Conservation (phyloP, 2,113 vertebrate species). For the Campylomormyrus numenius region DNA sequence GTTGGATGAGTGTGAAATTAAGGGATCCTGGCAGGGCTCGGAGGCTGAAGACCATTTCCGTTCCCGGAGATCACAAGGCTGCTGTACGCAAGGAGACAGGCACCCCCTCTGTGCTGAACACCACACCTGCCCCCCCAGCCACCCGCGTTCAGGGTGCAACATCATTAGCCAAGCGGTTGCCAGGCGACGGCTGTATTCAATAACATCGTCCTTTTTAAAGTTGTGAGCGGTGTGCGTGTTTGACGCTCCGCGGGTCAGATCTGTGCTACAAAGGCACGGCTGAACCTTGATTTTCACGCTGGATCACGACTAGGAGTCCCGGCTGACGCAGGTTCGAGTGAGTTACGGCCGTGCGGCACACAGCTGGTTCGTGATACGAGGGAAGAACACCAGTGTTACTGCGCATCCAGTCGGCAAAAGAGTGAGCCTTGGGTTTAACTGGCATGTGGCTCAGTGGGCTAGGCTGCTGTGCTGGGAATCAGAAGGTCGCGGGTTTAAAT, state of each 20-base stretch:
- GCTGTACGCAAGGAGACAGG: constrained; percentile 15
- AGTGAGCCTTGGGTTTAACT: neutral
- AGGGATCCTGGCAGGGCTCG: neutral
- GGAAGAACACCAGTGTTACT: neutral
- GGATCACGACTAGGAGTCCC: neutral
- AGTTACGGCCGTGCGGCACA: neutral
- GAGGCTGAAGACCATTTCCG: neutral
- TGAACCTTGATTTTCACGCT: neutral
- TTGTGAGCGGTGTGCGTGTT: neutral
- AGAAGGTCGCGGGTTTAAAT: neutral
- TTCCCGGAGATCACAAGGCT: constrained; percentile 8
- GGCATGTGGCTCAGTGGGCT: neutral
- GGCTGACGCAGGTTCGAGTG: neutral
- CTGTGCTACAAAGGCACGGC: neutral
- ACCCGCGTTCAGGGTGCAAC: constrained; percentile 10
- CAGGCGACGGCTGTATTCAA: neutral
- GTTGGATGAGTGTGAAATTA: neutral
- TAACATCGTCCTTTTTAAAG: neutral
- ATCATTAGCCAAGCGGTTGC: neutral
- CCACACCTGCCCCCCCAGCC: constrained; percentile 16
- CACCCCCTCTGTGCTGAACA: constrained; percentile 13
- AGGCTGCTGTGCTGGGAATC: neutral
- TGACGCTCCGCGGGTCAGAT: neutral
- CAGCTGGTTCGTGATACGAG: neutral
- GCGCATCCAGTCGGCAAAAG: neutral